phyloP scores from a whole-genome alignment of 2,797 vertebrate genomes.

The Cyprinodon diabolis region DNA sequence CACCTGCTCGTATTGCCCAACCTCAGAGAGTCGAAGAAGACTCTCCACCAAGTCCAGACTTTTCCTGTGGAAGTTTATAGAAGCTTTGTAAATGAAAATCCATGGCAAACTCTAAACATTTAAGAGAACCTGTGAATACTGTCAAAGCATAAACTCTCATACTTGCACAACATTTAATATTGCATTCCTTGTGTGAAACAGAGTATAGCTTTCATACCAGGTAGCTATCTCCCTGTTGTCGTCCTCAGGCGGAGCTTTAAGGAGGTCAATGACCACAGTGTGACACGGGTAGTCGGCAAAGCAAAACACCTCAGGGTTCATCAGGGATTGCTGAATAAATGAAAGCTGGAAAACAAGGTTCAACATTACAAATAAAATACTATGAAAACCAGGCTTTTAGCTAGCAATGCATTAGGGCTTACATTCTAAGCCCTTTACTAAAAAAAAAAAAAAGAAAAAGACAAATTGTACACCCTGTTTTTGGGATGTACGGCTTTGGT shows the following conservation, averaged over 20 bases:
- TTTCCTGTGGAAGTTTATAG: constrained; percentile 85
- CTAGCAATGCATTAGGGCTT: too few species aligned
- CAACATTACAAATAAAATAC: background rate
- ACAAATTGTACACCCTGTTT: too few species aligned
- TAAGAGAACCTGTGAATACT: background rate
- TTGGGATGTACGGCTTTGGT: too few species aligned
- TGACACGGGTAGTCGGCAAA: constrained; percentile 98
- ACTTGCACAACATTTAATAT: background rate
- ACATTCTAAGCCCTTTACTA: too few species aligned
- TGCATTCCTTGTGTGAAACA: background rate
- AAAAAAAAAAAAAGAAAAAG: too few species aligned
- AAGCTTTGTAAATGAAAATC: background rate
- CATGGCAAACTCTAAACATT: background rate
- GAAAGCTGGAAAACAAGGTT: constrained; percentile 83
- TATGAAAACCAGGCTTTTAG: background rate
- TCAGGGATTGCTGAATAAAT: constrained; percentile 97
- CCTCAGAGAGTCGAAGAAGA: constrained; percentile 92
- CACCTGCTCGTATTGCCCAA: constrained; percentile 98
- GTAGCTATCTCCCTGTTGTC: constrained; percentile 99
- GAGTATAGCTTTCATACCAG: constrained; percentile 80
- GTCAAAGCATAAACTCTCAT: too few species aligned
- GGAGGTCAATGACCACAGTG: constrained; percentile 95
- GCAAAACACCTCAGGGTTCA: constrained; percentile 98
- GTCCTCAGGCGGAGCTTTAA: constrained; percentile 98
- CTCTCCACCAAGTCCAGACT: constrained; percentile 98